Base-by-base conservation (phyloP, 30 jellyfish, hydroid and myxozoan species). In the Phacellophora camtschatica region DNA sequence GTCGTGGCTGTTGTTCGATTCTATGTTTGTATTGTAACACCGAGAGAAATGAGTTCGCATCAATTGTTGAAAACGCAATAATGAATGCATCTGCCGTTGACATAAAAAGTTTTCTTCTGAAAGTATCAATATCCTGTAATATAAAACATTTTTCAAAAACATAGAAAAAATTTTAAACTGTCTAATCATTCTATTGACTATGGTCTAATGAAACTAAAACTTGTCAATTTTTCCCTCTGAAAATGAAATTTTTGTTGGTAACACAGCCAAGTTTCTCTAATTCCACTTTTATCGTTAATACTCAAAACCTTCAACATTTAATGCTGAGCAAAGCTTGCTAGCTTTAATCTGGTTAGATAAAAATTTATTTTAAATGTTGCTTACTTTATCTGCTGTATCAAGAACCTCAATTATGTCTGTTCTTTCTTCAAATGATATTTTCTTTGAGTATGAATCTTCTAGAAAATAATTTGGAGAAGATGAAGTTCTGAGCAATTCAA, bases 361-460 rank as follows among this genome's bases (percentile, higher is more conserved):
- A 24, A 33, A 11, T 29, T 43, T 28, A 1, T 23, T 6, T n/a
- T 15, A 9, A 16, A 23, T 4, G 7, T 10, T 49, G 23, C 80
- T 30, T 36, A 84, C 95, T 74, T 74, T 62, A 5, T 71, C 84
- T 20, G 95, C 89, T 5, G 95, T 84, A 53, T 84, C 95, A 27
- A 84, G 71, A 22, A 84, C 84, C 30, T 84, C 95, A 28, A 84
- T 58, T 1, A 74, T 50, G 61, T 30, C 23, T 63, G 89, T 22
- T 64, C 63, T 71, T 30, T 89, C 95, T 71, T 84, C 95, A 15
- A 84, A 46, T 9, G 84, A 11, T 3, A 84, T 55, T 28, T 71
- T 74, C 77, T 84, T 84, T 22, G 95, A 63, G 42, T 84, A 84
- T 0, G 95, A 72, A 72, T 84, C 95, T 43, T 84, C 95, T 84